Evolutionary conservation across 2,888 invertebrate species (phyloP).

Genomic region (Lasioglossum oenotherae): DNA sequence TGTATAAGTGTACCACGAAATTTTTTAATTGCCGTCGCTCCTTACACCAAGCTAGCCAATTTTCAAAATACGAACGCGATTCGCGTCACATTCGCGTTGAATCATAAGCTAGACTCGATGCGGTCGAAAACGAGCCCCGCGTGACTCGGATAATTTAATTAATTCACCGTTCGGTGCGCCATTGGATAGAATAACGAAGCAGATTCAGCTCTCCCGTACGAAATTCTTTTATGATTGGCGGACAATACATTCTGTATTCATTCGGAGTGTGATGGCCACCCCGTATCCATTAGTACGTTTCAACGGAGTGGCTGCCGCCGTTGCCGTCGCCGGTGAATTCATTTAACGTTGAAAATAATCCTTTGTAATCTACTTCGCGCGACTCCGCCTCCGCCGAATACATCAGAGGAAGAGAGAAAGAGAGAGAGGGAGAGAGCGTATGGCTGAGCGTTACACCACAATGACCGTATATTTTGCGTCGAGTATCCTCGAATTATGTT

Average conservation of each 20-base stretch:
- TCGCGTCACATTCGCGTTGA: background rate
- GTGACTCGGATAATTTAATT: conserved; percentile 27
- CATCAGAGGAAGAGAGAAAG: background rate
- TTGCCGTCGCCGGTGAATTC: conserved; percentile 51
- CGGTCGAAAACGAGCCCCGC: background rate
- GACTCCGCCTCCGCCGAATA: conserved; percentile 15
- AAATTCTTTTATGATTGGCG: conserved; percentile 57
- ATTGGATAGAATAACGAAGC: conserved; percentile 38
- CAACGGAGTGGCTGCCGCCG: conserved; percentile 38
- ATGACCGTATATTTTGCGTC: background rate
- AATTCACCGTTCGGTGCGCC: conserved; percentile 32
- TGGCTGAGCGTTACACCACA: background rate
- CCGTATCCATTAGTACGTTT: conserved; percentile 62
- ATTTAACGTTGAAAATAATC: conserved; percentile 66
- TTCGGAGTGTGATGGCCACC: conserved; percentile 30
- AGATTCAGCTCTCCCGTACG: conserved; percentile 19
- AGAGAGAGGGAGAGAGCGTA: no score
- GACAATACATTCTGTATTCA: conserved; percentile 55
- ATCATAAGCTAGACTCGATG: background rate
- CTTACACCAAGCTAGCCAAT: background rate
- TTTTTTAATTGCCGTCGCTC: no score
- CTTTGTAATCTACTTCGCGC: conserved; percentile 53
- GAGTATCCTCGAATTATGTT: conserved; percentile 10
- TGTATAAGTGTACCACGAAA: no score
- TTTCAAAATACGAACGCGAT: background rate